Base-by-base conservation (phyloP, 2,113 vertebrate genomes). In the Perccottus glenii region DNA sequence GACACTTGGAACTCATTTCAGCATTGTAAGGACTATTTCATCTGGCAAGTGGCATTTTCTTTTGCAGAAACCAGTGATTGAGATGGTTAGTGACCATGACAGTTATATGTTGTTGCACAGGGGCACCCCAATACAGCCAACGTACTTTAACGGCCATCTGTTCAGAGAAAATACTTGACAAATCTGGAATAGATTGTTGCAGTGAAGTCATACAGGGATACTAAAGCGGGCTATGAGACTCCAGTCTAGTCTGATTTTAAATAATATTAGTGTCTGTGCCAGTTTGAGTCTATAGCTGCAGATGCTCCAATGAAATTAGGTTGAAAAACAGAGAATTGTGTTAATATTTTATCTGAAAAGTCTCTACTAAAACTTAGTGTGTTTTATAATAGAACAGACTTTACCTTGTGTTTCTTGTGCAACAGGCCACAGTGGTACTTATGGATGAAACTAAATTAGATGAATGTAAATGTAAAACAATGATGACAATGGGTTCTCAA, bases 91-190 rank as follows among this genome's bases (percentile, higher is more conserved):
- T 68, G 69, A 82, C 83, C 79, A 64, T 81, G 89, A 90, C 89
- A 84, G 77, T 71, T 85, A 80, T 87, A 86, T 64, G 56, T 56
- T 85, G 61, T 87, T 86, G 85, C 70, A 78, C 79, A 58, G 80
- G 67, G 68, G 82, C 82, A 79, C 66, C 81, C 70, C 74, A 63
- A 74, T 66, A 64, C 53, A 69, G 53, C 82, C 77, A 78, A 86
- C 81, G 82, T 65, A 60, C 52, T 79, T 80, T 82, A 87, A 86
- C 73, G 61, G 78, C 83, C 87, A 90, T 91, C 83, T 91, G 87
- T 84, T 70, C 61, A n/a, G 46, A 62, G 59, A 76, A 74, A 61
- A 58, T 19, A 46, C 70, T 73, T 66, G 66, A 75, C 78, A 84
- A 83, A 86, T 88, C 84, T 87, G 89, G 81, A 83, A 73, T 52